These are phyloP conservation scores for Saimiri boliviensis DNA, from an alignment of 2,113 vertebrate species.

Conservation along the genomic window DNA sequence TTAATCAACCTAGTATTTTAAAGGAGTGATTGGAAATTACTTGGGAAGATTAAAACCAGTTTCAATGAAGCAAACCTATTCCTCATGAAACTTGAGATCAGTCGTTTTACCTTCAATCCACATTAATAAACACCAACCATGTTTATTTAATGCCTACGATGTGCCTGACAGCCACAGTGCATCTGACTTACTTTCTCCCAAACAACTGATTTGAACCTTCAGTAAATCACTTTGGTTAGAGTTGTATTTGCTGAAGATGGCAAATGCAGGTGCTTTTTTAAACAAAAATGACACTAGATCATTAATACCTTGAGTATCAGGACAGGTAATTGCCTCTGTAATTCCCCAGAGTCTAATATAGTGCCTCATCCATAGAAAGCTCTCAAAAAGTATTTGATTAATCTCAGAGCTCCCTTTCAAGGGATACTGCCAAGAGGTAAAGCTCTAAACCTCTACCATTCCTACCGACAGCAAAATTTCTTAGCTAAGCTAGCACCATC, in stretches of 20 bases:
- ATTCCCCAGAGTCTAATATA: background rate
- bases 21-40: background rate
- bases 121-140: background rate
- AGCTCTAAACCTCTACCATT: background rate
- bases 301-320: background rate
- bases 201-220: conserved; percentile 2
- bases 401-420: conserved; percentile 28
- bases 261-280: conserved; percentile 41
- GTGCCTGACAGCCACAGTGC: background rate
- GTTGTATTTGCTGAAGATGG: conserved; percentile 20
- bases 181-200: background rate
- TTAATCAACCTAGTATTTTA: background rate
- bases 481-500: background rate
- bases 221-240: background rate
- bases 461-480: background rate
- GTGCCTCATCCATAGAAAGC: background rate
- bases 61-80: background rate
- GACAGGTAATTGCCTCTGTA: background rate
- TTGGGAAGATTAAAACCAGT: background rate
- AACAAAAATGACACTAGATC: conserved; percentile 5
- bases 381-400: background rate
- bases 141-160: background rate
- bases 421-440: conserved; percentile 50
- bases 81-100: background rate
- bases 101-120: background rate